A percentile compares a stretch with the other conserved stretches of the same genome.
These are phyloP conservation scores for Ennomos quercinarius DNA, from an alignment of 2,888 invertebrate species.

Conservation along the genomic window DNA sequence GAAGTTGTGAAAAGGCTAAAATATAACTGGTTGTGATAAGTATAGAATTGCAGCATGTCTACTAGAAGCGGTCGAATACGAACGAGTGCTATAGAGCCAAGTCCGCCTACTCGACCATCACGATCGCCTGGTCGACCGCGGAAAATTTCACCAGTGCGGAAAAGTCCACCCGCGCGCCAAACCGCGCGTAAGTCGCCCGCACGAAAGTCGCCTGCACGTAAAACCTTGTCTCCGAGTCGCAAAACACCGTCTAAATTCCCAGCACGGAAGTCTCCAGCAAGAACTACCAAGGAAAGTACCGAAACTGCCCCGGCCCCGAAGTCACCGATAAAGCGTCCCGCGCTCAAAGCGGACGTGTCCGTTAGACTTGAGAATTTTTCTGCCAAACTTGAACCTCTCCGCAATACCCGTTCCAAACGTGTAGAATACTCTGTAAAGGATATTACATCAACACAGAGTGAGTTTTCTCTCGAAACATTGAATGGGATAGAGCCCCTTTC, in stretches of 20 bases:
- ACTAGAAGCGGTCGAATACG: slow-evolving; percentile 75
- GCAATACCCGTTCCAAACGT: slow-evolving; percentile 64
- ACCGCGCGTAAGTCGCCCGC: slow-evolving; percentile 80
- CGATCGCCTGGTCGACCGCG: slow-evolving; percentile 77
- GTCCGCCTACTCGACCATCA: slow-evolving; percentile 71
- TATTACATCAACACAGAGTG: slow-evolving; percentile 51
- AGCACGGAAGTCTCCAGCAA: slow-evolving; percentile 75
- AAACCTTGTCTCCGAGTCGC: slow-evolving; percentile 72
- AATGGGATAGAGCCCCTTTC: slow-evolving; percentile 60
- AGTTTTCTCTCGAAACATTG: slow-evolving; percentile 53
- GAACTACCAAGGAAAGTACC: slow-evolving; percentile 51
- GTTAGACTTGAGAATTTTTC: slow-evolving; percentile 59
- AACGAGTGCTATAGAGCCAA: slow-evolving; percentile 62
- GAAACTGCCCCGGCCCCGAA: slow-evolving; percentile 51
- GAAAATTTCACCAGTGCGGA: slow-evolving; percentile 67
- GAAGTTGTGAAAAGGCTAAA: slow-evolving; percentile 43
- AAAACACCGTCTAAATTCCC: slow-evolving; percentile 72
- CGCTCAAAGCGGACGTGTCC: slow-evolving; percentile 57
- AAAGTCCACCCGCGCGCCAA: slow-evolving; percentile 65
- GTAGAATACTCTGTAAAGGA: slow-evolving; percentile 71
- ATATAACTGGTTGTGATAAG: slow-evolving; percentile 23
- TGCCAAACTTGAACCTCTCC: slow-evolving; percentile 57
- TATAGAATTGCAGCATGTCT: slow-evolving; percentile 64
- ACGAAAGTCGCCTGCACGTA: slow-evolving; percentile 77
- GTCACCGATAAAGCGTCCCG: slow-evolving; percentile 68